Conservation (phyloP, 2,797 vertebrate species). For the Acipenser oxyrinchus region DNA sequence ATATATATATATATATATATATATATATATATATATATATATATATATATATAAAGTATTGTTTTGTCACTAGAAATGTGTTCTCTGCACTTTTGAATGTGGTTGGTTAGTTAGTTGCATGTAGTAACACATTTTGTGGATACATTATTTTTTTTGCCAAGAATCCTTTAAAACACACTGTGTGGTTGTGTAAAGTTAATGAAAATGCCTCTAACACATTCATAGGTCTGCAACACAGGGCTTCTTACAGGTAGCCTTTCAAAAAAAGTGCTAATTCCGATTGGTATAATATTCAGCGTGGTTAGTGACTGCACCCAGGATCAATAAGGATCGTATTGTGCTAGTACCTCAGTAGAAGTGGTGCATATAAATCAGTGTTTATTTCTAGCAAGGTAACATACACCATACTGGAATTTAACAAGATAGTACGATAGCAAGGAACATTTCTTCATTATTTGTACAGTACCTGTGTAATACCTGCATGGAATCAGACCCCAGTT, state of each 20-base stretch:
- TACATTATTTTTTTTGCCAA: constrained; percentile 1
- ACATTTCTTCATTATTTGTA: no score
- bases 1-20: no score
- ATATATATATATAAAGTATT: background rate
- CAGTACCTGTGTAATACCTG: background rate
- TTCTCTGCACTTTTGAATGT: constrained; percentile 54
- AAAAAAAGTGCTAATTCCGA: background rate
- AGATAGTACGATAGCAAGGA: background rate
- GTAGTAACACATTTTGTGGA: constrained; percentile 20
- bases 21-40: no score
- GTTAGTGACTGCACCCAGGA: background rate
- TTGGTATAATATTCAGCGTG: background rate
- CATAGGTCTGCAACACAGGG: background rate
- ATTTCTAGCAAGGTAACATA: background rate
- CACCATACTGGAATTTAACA: background rate
- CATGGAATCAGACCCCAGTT: background rate
- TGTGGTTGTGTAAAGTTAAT: background rate
- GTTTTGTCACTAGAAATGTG: constrained; percentile 51
- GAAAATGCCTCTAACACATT: background rate
- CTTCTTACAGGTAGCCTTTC: background rate
- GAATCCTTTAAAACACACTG: background rate
- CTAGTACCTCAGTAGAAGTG: no score
- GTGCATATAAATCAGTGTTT: background rate
- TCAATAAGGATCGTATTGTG: background rate
- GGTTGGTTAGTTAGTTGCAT: constrained; percentile 54